These are phyloP conservation scores for Podarcis siculus DNA, from an alignment of 2,797 vertebrate genomes.

Conservation along the genomic window DNA sequence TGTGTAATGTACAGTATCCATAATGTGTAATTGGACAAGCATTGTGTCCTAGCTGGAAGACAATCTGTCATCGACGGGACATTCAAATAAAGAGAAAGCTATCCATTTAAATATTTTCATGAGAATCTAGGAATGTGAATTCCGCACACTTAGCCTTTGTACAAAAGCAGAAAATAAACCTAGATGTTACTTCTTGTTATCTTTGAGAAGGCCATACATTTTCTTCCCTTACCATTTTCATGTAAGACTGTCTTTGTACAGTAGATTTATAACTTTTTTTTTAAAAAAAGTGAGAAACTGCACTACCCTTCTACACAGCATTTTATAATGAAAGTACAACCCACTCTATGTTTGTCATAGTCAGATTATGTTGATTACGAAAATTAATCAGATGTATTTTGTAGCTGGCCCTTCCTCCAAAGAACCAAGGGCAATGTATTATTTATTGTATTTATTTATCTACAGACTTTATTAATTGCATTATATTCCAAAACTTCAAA, in stretches of 20 bases:
- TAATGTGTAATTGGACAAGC: background rate
- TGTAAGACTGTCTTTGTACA: background rate
- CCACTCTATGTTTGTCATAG: background rate
- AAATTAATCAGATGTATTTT: background rate
- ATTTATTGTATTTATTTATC: too few species aligned
- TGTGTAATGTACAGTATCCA: background rate
- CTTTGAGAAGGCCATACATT: background rate
- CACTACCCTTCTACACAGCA: background rate
- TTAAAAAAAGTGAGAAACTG: background rate
- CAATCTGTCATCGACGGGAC: background rate
- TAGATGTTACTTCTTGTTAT: background rate
- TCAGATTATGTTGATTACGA: background rate
- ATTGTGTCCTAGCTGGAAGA: slow-evolving; percentile 4
- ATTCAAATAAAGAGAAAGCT: background rate
- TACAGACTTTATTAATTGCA: too few species aligned
- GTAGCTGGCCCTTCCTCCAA: background rate
- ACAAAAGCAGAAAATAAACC: background rate
- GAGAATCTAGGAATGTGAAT: background rate
- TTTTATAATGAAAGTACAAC: background rate
- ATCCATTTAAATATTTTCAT: background rate
- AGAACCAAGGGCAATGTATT: background rate
- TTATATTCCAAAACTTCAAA: too few species aligned
- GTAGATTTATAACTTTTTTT: background rate
- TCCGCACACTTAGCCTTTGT: background rate
- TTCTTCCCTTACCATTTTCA: background rate